Evolutionary conservation across 1,140 invertebrate genomes (phyloP), one percentile per base, ranked within the genome.

Genomic region (Araneus ventricosus): DNA sequence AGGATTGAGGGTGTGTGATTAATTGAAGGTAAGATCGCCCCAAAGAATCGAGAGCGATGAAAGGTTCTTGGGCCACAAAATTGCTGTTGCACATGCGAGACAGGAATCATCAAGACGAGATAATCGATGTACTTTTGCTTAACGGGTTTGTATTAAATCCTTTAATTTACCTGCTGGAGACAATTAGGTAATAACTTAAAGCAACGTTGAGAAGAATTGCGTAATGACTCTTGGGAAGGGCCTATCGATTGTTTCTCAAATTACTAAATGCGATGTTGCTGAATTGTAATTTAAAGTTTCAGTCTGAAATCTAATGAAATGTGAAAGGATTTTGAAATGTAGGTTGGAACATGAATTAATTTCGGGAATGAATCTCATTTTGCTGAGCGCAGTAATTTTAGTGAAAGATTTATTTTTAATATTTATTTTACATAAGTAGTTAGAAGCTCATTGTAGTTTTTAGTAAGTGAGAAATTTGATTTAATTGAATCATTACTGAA

Each of bases 1-100:
- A 75, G 70, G 70, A 59, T 63, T 41, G 37, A 88, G 63, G 86
- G 45, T 67, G 59, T 57, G 57, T 88, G 86, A 88, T 88, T 88
- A 88, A 88, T 88, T 70, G 86, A 27, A 41, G 20, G 70, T 20
- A 88, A 67, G 24, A 41, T 34, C 30, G 80, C n/a, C 41, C 39
- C 20, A 37, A 37, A 75, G 30, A 75, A 34, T 17, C 17, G 4
- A 75, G 30, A 20, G 27, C 70, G 70, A 37, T 34, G 75, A 80
- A 80, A 80, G 30, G 75, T 80, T 41, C 14, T 24, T 22, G 70
- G 17, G 70, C 34, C 70, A 75, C 70, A 75, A 75, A 75, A 75
- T 75, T 75, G 70, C 70, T 75, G 70, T 75, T 75, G 70, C 70
- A 75, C 70, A 75, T 75, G 70, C 70, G 70, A 75, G 70, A 2